Conservation (phyloP, 2,797 vertebrate species). For the Martes flavigula region DNA sequence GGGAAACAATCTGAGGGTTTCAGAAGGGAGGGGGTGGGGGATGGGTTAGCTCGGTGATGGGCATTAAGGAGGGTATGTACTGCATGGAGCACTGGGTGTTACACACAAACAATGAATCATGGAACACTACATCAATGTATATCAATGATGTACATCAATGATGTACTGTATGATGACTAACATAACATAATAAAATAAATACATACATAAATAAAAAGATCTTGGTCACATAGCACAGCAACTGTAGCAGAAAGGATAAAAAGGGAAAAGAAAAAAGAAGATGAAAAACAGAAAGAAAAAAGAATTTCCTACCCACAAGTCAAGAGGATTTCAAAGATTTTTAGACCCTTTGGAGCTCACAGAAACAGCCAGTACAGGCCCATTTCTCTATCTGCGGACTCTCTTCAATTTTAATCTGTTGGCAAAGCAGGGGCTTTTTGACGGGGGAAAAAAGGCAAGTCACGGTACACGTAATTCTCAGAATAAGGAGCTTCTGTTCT, state of each 20-base stretch:
- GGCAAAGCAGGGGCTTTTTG: neutral
- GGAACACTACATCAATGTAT: too few relatives aligned
- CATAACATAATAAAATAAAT: too few relatives aligned
- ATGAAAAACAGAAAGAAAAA: neutral
- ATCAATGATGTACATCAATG: too few relatives aligned
- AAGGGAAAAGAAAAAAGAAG: neutral
- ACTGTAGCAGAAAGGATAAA: neutral
- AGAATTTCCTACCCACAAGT: neutral
- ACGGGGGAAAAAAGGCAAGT: neutral
- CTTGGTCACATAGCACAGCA: neutral
- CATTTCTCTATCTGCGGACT: neutral
- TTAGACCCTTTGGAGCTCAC: neutral
- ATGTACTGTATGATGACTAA: too few relatives aligned
- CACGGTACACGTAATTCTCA: neutral
- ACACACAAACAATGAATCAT: too few relatives aligned
- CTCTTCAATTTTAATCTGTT: neutral
- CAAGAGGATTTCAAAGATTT: neutral
- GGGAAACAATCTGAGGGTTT: too few relatives aligned
- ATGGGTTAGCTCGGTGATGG: too few relatives aligned
- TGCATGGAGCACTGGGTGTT: too few relatives aligned
- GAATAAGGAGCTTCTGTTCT: slow-evolving; percentile 6
- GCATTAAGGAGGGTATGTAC: too few relatives aligned
- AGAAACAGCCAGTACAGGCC: neutral
- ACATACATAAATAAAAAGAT: neutral
- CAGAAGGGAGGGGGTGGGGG: too few relatives aligned